phyloP scores from a whole-genome alignment of 2,797 vertebrate species.

The Pipistrellus pipistrellus region DNA sequence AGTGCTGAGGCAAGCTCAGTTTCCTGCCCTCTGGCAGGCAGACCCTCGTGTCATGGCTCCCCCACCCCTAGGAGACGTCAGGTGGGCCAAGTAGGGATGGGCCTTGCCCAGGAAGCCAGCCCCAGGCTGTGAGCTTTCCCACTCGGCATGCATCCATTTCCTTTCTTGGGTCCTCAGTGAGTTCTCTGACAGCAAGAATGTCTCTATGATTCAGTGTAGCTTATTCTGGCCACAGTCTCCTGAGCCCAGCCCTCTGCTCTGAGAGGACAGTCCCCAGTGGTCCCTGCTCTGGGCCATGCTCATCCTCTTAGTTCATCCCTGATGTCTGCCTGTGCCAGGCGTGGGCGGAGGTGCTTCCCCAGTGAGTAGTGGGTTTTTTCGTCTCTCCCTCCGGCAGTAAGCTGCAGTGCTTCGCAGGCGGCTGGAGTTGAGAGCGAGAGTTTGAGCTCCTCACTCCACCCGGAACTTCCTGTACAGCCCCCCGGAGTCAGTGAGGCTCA shows the following conservation, averaged over 20 bases:
- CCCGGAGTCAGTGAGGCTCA: neutral
- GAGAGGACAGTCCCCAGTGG: neutral
- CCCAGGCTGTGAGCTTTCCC: neutral
- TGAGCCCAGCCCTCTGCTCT: neutral
- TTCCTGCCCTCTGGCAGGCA: neutral
- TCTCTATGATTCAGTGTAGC: slow-evolving; percentile 57
- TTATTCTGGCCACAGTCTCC: slow-evolving; percentile 47
- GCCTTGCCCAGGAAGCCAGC: slow-evolving; percentile 13
- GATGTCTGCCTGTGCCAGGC: neutral
- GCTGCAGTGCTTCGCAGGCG: neutral
- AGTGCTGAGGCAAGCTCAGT: neutral
- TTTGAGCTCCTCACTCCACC: slow-evolving; percentile 28
- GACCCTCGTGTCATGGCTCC: neutral
- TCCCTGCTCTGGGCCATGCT: slow-evolving; percentile 35
- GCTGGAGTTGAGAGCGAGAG: neutral
- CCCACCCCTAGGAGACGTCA: neutral
- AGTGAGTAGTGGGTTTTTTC: neutral
- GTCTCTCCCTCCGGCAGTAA: neutral
- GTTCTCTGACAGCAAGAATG: slow-evolving; percentile 66
- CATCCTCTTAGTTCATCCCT: neutral
- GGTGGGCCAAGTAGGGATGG: neutral
- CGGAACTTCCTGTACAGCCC: neutral
- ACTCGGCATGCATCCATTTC: slow-evolving; percentile 27
- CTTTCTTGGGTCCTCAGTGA: slow-evolving; percentile 68
- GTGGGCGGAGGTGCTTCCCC: neutral